Base-by-base conservation (phyloP, 2,797 vertebrate genomes). In the Crocodylus rhombifer region DNA sequence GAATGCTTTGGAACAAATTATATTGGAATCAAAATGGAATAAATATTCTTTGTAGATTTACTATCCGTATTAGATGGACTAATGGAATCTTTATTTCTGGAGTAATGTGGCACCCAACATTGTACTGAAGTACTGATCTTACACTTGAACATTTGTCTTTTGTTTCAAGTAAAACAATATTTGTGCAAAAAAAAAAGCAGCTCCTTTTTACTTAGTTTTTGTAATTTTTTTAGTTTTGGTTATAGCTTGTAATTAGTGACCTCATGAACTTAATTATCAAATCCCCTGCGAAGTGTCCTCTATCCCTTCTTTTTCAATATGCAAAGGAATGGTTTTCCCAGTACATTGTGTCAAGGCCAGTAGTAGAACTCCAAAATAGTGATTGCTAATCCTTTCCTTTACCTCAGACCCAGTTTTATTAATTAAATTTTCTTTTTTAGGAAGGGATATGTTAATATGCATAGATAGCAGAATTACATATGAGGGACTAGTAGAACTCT, bases 51-150 rank as follows among this genome's bases (percentile, higher is more conserved):
- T 4, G 0, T 90, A 91, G 91, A 65, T 90, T 84, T 77, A 82
- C 4, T 90, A 60, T 84, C 51, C 91, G 89, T 74, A 62, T 87
- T 61, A 80, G 74, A 84, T 92, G 89, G 87, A 93, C 92, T 64
- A 26, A 91, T 88, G 65, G 92, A 95, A 12, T 63, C 87, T 80
- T 78, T 80, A 71, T 94, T 89, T 89, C 57, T 86, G 84, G 84
- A 83, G 67, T 91, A 82, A 78, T 64, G 90, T 89, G 87, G 42
- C 89, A 95, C 75, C 56, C 90, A 84, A 69, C 79, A 67, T 84
- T 93, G 82, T 88, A 94, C 96, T 91, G 89, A 95, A 95, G 91
- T 65, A 80, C 78, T 88, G 75, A 64, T 80, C 33, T 82, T 62
- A 92, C 20, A 69, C n/a, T 62, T 86, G 91, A 5, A 78, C 84